Evolutionary conservation across 2,888 invertebrate species (phyloP), one percentile per base, ranked within the genome.

Genomic region (Terebella lapidaria): DNA sequence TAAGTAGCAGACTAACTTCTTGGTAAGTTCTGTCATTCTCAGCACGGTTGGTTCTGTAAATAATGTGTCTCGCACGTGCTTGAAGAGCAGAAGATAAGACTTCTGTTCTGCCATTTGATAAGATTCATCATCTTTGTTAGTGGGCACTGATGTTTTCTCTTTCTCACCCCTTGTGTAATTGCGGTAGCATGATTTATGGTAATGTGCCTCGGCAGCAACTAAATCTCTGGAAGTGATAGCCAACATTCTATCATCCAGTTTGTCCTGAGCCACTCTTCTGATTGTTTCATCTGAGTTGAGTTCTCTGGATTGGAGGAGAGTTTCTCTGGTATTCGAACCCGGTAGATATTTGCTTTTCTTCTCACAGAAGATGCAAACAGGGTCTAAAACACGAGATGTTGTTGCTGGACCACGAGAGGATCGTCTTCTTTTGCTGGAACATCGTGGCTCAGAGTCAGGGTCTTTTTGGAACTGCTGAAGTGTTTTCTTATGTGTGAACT

Each of bases 121-220:
- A 15, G 4, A 5, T 5, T 10, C 26, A 3, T 55, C 55, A 35
- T 53, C 53, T 15, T 20, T 27, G 5, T 25, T 5, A 15, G 18
- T 20, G 20, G 10, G 10, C 18, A 15, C 35, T 15, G 35, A 15
- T 10, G 35, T 15, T 15, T 35, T 35, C 35, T 20, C 5, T 20
- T 49, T 49, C 15, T 20, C 22, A 4, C 10, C 22, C 22, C 56
- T 22, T 22, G 47, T 46, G 27, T 46, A 56, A 47, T 56, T 28
- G 5, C 29, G 45, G 26, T 47, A 56, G 25, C 56, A 56, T 5
- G 56, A 54, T 5, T 4, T 25, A 35, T 54, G 55, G 24, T 54
- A 54, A 22, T 35, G 35, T 3, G 35, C 55, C 46, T 56, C 56
- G 15, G 56, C 56, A 46, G 56, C 56, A 22, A 56, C 47, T 18